phyloP scores from a whole-genome alignment of 2,113 vertebrate genomes.

The Hymenochirus boettgeri region DNA sequence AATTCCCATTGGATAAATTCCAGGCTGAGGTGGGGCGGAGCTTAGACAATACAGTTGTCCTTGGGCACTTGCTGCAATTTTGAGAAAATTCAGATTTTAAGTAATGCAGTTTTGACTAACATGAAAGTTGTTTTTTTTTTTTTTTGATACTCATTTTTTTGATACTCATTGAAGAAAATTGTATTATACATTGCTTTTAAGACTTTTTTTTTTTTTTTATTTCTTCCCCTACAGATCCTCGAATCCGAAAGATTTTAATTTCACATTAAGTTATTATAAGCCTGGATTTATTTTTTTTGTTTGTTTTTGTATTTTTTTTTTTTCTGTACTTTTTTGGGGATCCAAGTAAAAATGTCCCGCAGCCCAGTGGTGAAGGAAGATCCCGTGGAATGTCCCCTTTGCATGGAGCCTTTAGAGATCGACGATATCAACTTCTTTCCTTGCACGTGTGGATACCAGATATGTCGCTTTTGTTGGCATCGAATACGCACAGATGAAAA shows the following conservation, averaged over 20 bases:
- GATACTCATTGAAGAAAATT: constrained; percentile 1
- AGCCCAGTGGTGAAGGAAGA: constrained; percentile 97
- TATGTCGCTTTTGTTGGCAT: constrained; percentile 98
- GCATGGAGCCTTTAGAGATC: constrained; percentile 98
- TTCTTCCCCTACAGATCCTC: constrained; percentile 59
- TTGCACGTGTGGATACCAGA: constrained; percentile 98
- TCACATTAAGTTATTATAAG: constrained; percentile 74
- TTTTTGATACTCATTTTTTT: too few relatives aligned
- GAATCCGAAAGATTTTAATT: constrained; percentile 54
- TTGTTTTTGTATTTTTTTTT: constrained; percentile 34
- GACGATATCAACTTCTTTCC: constrained; percentile 99
- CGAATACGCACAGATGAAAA: constrained; percentile 98
- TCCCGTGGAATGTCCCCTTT: constrained; percentile 97
- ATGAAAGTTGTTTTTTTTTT: too few relatives aligned
- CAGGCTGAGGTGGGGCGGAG: too few relatives aligned
- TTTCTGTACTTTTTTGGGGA: constrained; percentile 60
- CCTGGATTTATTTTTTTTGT: constrained; percentile 43
- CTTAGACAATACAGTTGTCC: too few relatives aligned
- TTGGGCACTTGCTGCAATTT: too few relatives aligned
- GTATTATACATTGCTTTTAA: background rate
- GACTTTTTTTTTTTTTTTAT: constrained; percentile 25
- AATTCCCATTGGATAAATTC: too few relatives aligned
- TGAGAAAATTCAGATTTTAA: too few relatives aligned
- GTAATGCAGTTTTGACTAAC: too few relatives aligned
- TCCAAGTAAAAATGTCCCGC: constrained; percentile 85